Base-by-base conservation (phyloP, 2,113 vertebrate species). In the Falco punctatus region DNA sequence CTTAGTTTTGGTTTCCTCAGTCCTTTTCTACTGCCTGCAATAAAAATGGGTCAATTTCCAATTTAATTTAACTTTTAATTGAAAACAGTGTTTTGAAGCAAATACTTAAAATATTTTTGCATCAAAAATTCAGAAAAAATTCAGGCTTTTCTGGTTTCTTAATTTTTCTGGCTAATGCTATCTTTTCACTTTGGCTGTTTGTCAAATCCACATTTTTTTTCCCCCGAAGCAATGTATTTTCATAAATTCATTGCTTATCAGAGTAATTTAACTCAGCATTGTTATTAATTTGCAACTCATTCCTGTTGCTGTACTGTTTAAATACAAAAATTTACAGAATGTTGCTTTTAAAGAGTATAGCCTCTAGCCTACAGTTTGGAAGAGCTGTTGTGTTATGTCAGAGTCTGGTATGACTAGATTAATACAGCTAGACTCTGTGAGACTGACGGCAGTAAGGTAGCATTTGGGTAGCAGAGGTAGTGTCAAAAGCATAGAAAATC, bases 1-100 rank as follows among this genome's bases (percentile, higher is more conserved):
- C 59, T 86, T 81, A 54, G n/a, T 92, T 83, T 91, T 1, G 15
- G 16, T 88, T 94, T 95, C 38, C 32, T 74, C 12, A 13, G 30
- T 58, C 38, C 10, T 78, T 86, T 94, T 71, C 10, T 92, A 48
- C 3, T 17, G 2, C 3, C 48, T 83, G 78, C 51, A 58, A 66
- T 70, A 62, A 92, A 90, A 92, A 55, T 51, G 33, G 20, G 28
- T 74, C 38, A 20, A 59, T 77, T 95, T 95, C 42, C 28, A 93
- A 46, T 22, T 58, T 5, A 89, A 74, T 71, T 81, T 23, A 74
- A 59, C 28, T 82, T 90, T 81, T 85, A 95, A 94, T 89, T 74
- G 91, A 92, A 94, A 95, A 64, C 72, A 66, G 15, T 66, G 12
- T 84, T 86, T 88, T 91, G 46, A 88, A 86, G 71, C 22, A 85